These are phyloP conservation scores for Glaucomys volans DNA, from an alignment of 2,113 vertebrate genomes.

Conservation along the genomic window DNA sequence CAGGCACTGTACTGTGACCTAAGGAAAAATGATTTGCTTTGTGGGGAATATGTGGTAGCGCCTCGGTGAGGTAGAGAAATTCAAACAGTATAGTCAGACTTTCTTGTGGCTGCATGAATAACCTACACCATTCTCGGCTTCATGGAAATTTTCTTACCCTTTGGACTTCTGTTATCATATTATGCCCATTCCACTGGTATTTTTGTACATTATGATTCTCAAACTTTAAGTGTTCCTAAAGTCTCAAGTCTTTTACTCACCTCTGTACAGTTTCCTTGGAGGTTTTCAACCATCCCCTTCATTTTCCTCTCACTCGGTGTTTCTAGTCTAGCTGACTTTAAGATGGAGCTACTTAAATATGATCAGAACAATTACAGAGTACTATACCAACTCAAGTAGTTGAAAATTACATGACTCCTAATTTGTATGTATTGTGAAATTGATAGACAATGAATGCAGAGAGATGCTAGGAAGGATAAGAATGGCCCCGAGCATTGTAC, in stretches of 20 bases:
- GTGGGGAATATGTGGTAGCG: not conserved
- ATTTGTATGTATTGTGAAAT: not conserved
- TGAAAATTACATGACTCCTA: not conserved
- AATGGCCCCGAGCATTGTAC: not conserved
- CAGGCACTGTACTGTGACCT: not conserved
- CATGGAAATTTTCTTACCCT: not conserved
- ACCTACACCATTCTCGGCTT: not conserved
- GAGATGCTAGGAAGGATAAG: not conserved
- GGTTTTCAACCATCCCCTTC: fast-evolving
- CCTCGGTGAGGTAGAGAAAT: not conserved
- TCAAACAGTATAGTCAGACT: not conserved
- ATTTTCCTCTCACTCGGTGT: not conserved
- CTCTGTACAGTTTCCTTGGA: not conserved
- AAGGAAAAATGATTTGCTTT: not conserved
- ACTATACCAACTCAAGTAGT: not conserved
- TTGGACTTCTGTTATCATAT: not conserved
- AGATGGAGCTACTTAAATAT: not conserved
- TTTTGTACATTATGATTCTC: not conserved
- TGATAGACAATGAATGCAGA: not conserved
- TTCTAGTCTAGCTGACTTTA: not conserved
- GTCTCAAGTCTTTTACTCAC: not conserved
- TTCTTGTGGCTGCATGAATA: not conserved
- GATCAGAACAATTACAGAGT: not conserved
- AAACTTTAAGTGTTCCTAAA: not conserved
- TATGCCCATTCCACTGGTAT: too few relatives aligned